Evolutionary conservation across 2,797 vertebrate genomes (phyloP), one percentile per base, ranked within the genome.

Genomic region (Karalla daura): DNA sequence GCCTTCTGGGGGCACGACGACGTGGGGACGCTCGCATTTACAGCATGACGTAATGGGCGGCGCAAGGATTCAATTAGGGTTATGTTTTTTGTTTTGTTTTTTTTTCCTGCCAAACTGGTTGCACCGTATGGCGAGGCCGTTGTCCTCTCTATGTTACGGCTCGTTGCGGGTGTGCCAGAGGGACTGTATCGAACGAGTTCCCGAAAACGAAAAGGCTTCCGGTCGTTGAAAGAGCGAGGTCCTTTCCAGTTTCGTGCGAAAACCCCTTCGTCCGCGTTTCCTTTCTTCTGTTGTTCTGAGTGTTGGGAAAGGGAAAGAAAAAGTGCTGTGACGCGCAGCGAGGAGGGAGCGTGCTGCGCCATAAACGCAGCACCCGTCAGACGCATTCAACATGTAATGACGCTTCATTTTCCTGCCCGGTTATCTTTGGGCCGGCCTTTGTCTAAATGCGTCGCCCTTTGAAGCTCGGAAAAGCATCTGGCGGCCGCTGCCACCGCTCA

Each of bases 11-110:
- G 85, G 75, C 85, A 77, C 76, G 13, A 71, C 60, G 52, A 68
- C 65, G 75, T 66, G 61, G 67, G 72, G 80, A 82, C 43, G 78
- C 70, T 85, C 84, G 80, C 89, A 76, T 82, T 86, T 88, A 63
- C 76, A 82, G 78, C 39, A 56, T 87, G 85, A 87, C 23, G 72
- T 86, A 85, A 86, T 58, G 2, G 39, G 4, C 41, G 62, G 59
- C 81, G 86, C 86, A 88, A 87, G 86, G 76, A 78, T 86, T 85
- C 81, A 86, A 84, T 91, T 84, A 85, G 37, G 62, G 41, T 2
- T 25, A 47, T 43, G 54, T 71, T 65, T 37, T 54, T 30, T 23
- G 6, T 13, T 25, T 52, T 51, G 56, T 73, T 64, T 30, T 53
- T 28, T 17, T 9, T 5, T 13, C 70, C 24, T 12, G 49, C 41